phyloP scores from a whole-genome alignment of 2,797 vertebrate genomes.

The Sebastes vulpes region DNA sequence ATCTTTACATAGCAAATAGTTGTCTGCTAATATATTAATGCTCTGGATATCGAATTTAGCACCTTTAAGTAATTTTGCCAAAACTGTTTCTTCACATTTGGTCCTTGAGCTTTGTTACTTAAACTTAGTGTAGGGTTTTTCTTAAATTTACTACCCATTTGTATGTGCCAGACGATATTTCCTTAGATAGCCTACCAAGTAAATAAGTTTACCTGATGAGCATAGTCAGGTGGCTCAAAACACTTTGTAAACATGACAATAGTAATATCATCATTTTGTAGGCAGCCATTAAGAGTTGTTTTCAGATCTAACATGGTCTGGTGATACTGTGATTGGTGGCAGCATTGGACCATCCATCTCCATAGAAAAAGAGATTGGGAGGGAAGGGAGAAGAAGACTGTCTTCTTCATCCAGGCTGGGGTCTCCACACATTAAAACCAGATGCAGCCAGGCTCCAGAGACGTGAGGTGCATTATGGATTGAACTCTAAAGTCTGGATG shows the following conservation, averaged over 20 bases:
- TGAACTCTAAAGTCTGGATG: conserved; percentile 58
- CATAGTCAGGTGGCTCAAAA: background rate
- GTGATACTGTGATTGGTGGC: conserved; percentile 9
- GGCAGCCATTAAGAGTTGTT: background rate
- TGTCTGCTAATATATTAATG: no score
- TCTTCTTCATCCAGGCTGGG: conserved; percentile 33
- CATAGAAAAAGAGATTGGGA: conserved; percentile 2
- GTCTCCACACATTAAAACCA: conserved; percentile 81
- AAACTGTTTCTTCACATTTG: background rate
- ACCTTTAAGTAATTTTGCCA: no score
- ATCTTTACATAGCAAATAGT: no score
- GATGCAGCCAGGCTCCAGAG: conserved; percentile 69
- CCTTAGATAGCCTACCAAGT: background rate
- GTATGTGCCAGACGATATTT: background rate
- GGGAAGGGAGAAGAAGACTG: conserved; percentile 12
- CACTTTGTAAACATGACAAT: background rate
- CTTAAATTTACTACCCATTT: background rate
- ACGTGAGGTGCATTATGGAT: conserved; percentile 48
- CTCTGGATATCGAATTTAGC: no score
- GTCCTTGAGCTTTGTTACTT: background rate
- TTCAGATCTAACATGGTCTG: background rate
- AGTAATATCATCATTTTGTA: conserved; percentile 6
- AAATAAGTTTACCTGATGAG: background rate
- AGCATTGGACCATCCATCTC: conserved; percentile 7
- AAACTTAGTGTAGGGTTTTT: background rate